Percentiles rank a stretch among this genome's conserved stretches.
phyloP scores from a whole-genome alignment of 2,888 invertebrate species.

The Drosophila falleni region DNA sequence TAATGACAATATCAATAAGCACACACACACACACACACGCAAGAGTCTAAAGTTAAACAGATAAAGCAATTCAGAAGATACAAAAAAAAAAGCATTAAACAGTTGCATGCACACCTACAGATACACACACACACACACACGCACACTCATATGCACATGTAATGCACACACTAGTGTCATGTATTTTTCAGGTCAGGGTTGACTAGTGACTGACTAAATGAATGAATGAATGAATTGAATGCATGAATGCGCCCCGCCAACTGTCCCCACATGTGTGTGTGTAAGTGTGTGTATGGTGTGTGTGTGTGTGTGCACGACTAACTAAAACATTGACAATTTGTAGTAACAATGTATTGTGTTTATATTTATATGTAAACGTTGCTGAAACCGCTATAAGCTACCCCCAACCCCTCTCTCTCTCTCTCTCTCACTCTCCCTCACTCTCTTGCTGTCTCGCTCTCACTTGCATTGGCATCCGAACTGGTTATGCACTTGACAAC shows the following conservation, averaged over 20 bases:
- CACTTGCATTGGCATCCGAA: slow-evolving; percentile 51
- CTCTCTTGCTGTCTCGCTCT: slow-evolving; percentile 5
- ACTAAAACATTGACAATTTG: slow-evolving; percentile 79
- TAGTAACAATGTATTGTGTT: slow-evolving; percentile 47
- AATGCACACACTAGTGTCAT: slow-evolving; percentile 65
- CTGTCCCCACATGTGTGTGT: slow-evolving; percentile 26
- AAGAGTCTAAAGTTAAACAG: slow-evolving; percentile 36
- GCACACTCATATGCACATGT: slow-evolving; percentile 45
- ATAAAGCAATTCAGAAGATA: slow-evolving; percentile 42
- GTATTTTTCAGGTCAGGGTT: slow-evolving; percentile 85
- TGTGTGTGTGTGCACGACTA: slow-evolving; percentile 66
- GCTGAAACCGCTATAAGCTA: slow-evolving; percentile 41
- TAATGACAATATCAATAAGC: slow-evolving; percentile 44
- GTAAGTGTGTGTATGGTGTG: slow-evolving; percentile 19
- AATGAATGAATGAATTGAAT: slow-evolving; percentile 77
- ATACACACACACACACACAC: slow-evolving; percentile 2
- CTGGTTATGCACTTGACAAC: slow-evolving; percentile 65
- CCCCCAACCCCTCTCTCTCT: slow-evolving; percentile 9
- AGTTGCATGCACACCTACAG: slow-evolving; percentile 61
- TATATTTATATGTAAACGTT: slow-evolving; percentile 9
- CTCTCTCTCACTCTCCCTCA: slow-evolving; percentile 11
- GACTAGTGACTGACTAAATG: slow-evolving; percentile 83
- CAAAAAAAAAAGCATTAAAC: slow-evolving; percentile 53
- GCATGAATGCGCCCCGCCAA: slow-evolving; percentile 76
- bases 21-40: slow-evolving; percentile 10